Conservation (phyloP, 2,888 invertebrate species). For the Drosophila atroscutellata region DNA sequence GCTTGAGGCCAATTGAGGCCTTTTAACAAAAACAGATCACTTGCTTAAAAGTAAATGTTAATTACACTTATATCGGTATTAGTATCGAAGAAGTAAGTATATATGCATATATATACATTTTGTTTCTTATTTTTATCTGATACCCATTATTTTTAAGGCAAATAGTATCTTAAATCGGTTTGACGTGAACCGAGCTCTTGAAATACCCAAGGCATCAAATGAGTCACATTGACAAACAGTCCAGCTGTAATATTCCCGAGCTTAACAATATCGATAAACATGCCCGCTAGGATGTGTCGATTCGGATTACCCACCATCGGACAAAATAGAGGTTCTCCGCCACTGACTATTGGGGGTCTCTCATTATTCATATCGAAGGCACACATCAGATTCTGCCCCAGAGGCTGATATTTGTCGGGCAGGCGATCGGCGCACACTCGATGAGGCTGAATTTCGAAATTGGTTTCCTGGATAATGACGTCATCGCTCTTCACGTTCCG, state of each 20-base stretch:
- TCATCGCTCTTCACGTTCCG: no score
- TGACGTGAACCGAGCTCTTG: slow-evolving; percentile 17
- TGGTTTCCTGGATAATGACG: neutral
- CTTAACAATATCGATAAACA: neutral
- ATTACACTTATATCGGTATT: neutral
- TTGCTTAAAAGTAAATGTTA: no score
- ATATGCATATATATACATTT: neutral
- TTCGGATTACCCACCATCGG: slow-evolving; percentile 5
- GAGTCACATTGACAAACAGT: slow-evolving; percentile 32
- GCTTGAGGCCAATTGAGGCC: no score
- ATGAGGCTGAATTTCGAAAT: neutral
- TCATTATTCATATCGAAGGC: neutral
- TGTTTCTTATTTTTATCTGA: neutral
- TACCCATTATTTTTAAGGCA: slow-evolving; percentile 5
- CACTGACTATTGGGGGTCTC: neutral
- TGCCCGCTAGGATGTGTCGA: slow-evolving; percentile 36
- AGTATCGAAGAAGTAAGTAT: neutral
- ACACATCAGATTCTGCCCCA: slow-evolving; percentile 14
- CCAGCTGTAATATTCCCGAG: neutral
- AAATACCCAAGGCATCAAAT: slow-evolving; percentile 43
- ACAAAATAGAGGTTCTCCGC: slow-evolving; percentile 36
- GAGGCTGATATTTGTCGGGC: neutral
- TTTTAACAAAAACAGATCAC: no score
- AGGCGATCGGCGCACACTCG: slow-evolving; percentile 10
- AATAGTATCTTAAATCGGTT: slow-evolving; percentile 18